These are phyloP conservation scores for Scleropages formosus DNA, from an alignment of 2,797 vertebrate species.

Conservation along the genomic window DNA sequence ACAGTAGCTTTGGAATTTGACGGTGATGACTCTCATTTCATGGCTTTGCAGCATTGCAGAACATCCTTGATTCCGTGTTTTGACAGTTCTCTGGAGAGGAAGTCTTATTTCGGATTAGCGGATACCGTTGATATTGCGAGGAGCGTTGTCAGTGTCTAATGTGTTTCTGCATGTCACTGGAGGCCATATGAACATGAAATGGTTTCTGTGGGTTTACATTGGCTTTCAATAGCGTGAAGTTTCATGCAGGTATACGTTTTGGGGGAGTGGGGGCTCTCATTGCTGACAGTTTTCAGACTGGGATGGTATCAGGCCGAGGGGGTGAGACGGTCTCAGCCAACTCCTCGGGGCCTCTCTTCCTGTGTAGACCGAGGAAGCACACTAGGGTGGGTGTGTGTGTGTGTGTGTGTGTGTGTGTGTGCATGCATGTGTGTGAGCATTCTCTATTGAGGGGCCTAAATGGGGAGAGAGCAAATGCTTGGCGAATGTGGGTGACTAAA, in stretches of 20 bases:
- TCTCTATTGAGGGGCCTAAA: not conserved
- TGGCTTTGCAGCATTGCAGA: not conserved
- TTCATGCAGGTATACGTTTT: not conserved
- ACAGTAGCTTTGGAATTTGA: not conserved
- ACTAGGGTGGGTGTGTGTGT: not conserved
- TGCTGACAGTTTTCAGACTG: not conserved
- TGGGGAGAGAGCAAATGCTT: not conserved
- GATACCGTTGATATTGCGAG: no score
- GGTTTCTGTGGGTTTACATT: not conserved
- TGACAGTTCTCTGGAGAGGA: not conserved
- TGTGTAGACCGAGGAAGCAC: not conserved
- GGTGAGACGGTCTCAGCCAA: no score
- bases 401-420: not conserved
- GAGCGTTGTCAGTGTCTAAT: not conserved
- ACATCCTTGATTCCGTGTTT: not conserved
- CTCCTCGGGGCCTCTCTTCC: not conserved
- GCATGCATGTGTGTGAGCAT: no score
- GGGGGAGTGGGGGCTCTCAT: not conserved
- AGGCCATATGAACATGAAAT: not conserved
- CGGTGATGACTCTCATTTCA: not conserved
- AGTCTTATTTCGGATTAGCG: not conserved
- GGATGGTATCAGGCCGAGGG: not conserved
- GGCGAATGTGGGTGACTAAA: not conserved
- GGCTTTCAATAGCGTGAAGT: not conserved
- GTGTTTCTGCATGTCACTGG: not conserved